Conservation (phyloP, 2,797 vertebrate genomes). For the Anguilla marmorata region DNA sequence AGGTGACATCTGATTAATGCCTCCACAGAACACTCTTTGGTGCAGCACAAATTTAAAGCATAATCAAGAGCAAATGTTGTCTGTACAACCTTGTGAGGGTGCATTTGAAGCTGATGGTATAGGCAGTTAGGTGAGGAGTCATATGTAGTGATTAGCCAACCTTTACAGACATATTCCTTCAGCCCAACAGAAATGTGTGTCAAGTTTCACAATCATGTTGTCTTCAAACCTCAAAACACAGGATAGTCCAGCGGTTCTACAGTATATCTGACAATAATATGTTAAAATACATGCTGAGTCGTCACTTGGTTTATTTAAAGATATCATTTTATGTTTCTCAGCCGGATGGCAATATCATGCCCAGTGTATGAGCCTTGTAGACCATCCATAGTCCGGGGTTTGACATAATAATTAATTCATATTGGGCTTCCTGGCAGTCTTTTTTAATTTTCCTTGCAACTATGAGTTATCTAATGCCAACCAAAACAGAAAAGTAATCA, state of each 20-base stretch:
- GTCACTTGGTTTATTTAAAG: background rate
- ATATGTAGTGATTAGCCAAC: background rate
- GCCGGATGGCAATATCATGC: too few species aligned
- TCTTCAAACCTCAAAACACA: background rate
- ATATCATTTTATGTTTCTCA: too few species aligned
- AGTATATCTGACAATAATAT: background rate
- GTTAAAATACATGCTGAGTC: background rate
- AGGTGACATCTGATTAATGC: background rate
- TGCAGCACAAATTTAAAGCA: background rate
- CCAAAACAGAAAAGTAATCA: too few species aligned
- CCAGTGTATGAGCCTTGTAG: too few species aligned
- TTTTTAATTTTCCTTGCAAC: too few species aligned
- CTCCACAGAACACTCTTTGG: background rate
- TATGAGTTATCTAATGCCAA: too few species aligned
- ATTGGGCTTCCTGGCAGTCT: too few species aligned
- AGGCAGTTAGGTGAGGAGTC: background rate
- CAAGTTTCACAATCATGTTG: background rate
- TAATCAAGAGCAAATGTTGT: background rate
- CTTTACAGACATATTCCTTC: background rate
- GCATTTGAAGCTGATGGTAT: background rate
- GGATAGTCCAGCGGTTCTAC: background rate
- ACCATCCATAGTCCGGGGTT: too few species aligned
- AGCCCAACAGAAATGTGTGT: background rate
- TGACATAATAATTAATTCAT: too few species aligned
- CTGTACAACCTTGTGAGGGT: background rate